A percentile compares a stretch with the other conserved stretches of the same genome.
These are phyloP conservation scores for Drosophila fungiperda DNA, from an alignment of 2,888 invertebrate genomes.

Conservation along the genomic window DNA sequence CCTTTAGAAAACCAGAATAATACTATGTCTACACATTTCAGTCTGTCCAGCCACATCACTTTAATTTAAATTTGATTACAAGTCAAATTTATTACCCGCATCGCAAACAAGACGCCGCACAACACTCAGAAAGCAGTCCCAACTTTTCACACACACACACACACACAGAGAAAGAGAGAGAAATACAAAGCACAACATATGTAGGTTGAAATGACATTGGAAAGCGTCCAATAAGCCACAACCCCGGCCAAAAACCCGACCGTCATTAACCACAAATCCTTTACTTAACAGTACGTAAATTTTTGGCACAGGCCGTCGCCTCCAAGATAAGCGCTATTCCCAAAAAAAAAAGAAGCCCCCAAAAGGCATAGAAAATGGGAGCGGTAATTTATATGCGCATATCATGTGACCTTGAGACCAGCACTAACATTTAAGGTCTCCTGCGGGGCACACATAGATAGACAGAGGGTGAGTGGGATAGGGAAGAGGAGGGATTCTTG, in stretches of 20 bases:
- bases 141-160: conserved; percentile 17
- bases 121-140: conserved; percentile 22
- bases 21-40: background rate
- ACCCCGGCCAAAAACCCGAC: conserved; percentile 44
- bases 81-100: conserved; percentile 75
- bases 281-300: conserved; percentile 81
- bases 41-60: conserved; percentile 39
- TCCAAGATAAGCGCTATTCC: conserved; percentile 63
- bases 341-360: background rate
- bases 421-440: conserved; percentile 57
- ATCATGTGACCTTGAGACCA: conserved; percentile 75
- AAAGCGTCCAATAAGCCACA: conserved; percentile 37
- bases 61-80: conserved; percentile 80
- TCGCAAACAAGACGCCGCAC: conserved; percentile 39
- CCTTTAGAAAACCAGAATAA: conserved; percentile 17
- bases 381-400: conserved; percentile 67
- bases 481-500: background rate
- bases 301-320: conserved; percentile 66
- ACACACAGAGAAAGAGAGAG: background rate
- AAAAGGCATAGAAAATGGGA: conserved; percentile 24
- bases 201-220: conserved; percentile 64
- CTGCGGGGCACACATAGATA: background rate
- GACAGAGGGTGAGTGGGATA: background rate
- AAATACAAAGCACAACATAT: conserved; percentile 43
- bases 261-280: conserved; percentile 81